Percentiles rank a stretch among this genome's conserved stretches.
Evolutionary conservation across 2,888 invertebrate genomes (phyloP).

Genomic region (Rhodophaea formosa): DNA sequence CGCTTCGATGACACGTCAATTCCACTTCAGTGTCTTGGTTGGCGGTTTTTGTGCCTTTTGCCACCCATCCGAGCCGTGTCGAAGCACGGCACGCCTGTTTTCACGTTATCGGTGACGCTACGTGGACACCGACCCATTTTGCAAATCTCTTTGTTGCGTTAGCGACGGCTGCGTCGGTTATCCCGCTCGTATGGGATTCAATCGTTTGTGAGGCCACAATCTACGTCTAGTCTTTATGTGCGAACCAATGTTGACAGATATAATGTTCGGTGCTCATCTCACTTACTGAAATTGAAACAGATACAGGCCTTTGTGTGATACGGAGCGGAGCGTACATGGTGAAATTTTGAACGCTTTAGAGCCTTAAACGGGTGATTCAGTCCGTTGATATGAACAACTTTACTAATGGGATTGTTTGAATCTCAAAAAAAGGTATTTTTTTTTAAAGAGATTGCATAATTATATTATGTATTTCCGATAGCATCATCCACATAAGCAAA

Average conservation of each 20-base stretch:
- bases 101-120: background rate
- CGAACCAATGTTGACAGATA: background rate
- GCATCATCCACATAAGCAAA: too few relatives aligned
- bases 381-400: too few relatives aligned
- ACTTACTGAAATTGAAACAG: too few relatives aligned
- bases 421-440: too few relatives aligned
- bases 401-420: too few relatives aligned
- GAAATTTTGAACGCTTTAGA: too few relatives aligned
- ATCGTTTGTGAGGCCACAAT: background rate
- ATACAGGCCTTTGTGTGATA: too few relatives aligned
- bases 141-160: constrained; percentile 16
- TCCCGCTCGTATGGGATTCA: constrained; percentile 21
- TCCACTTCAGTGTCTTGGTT: constrained; percentile 1
- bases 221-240: background rate
- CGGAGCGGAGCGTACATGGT: too few relatives aligned
- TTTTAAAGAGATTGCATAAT: too few relatives aligned
- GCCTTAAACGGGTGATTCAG: too few relatives aligned
- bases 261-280: too few relatives aligned
- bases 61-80: background rate
- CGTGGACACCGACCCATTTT: constrained; percentile 12
- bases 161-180: background rate
- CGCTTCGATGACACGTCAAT: constrained; percentile 5
- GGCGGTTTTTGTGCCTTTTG: background rate
- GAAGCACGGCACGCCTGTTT: constrained; percentile 7
- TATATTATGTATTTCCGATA: too few relatives aligned